Evolutionary conservation across 2,113 vertebrate species (phyloP).

Genomic region (Bombycilla garrulus): DNA sequence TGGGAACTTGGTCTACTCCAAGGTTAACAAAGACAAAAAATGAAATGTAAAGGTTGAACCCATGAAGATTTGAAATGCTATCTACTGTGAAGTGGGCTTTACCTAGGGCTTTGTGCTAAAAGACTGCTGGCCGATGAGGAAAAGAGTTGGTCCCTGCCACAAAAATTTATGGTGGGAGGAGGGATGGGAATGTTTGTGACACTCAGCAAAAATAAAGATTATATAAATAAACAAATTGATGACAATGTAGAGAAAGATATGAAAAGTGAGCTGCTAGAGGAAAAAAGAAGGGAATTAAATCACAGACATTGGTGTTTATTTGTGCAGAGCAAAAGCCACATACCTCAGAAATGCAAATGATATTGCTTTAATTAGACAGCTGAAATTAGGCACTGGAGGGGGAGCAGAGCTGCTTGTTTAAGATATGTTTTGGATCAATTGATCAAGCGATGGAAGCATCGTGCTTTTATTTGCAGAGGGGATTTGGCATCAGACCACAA

Average conservation of each 20-base stretch:
- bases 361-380: conserved; percentile 54
- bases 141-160: neutral
- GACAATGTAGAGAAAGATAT: neutral
- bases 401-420: conserved; percentile 34
- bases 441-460: neutral
- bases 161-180: neutral
- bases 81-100: neutral
- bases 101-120: neutral
- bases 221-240: neutral
- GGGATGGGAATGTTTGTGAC: neutral
- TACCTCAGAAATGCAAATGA: conserved; percentile 47
- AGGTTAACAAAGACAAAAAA: neutral
- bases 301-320: neutral
- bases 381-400: neutral
- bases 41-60: neutral
- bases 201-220: neutral
- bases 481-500: neutral
- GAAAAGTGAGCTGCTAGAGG: neutral
- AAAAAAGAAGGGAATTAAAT: conserved; percentile 30
- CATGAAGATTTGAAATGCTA: neutral
- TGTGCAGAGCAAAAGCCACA: conserved; percentile 23
- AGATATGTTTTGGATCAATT: conserved; percentile 1
- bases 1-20: neutral
- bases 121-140: neutral
- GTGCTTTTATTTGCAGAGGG: neutral